Conservation (phyloP, 1,140 invertebrate species). For the Aporrectodea caliginosa region DNA sequence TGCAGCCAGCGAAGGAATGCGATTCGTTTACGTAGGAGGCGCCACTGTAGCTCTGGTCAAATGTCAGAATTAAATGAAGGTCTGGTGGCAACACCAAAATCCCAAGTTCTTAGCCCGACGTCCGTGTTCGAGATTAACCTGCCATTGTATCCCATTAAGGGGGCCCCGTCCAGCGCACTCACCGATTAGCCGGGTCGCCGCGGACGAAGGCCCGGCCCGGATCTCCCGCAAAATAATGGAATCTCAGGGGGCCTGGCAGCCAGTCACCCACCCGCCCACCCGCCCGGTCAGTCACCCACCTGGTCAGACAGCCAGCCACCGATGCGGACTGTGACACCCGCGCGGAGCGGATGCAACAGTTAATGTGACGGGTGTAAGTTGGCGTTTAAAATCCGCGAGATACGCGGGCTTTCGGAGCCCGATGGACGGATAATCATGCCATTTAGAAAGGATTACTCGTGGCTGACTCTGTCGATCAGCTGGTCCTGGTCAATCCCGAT, state of each 20-base stretch:
- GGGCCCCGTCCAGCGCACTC: no score
- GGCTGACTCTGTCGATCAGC: neutral
- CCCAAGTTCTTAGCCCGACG: neutral
- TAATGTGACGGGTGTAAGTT: constrained; percentile 2
- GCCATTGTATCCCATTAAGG: neutral
- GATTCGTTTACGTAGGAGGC: no score
- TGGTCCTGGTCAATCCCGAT: neutral
- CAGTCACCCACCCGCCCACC: no score
- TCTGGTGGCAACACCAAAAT: neutral
- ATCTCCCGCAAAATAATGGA: neutral
- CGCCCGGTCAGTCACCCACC: no score
- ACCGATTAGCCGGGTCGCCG: no score
- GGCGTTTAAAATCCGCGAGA: neutral
- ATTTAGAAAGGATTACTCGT: constrained; percentile 3
- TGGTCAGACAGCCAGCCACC: neutral
- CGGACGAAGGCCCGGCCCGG: no score
- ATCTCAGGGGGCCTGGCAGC: neutral
- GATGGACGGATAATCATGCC: neutral
- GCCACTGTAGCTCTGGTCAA: no score
- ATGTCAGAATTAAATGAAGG: no score
- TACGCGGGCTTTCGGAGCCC: neutral
- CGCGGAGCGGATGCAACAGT: neutral
- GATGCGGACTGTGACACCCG: neutral
- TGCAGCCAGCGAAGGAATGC: no score
- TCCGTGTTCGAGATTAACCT: neutral